Evolutionary conservation across 2,113 vertebrate genomes (phyloP).

Genomic region (Bungarus multicinctus): DNA sequence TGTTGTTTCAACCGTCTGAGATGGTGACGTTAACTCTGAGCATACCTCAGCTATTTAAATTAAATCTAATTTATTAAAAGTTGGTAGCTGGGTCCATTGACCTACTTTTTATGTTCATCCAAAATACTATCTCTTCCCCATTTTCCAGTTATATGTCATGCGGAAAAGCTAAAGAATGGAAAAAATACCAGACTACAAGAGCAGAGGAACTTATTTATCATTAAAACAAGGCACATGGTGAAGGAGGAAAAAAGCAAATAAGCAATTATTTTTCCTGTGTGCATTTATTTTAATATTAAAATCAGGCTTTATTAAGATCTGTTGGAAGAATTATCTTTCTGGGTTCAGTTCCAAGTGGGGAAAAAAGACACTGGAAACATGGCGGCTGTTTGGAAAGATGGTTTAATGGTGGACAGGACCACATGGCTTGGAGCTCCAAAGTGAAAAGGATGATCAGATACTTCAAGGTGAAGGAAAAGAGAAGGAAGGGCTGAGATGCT

Average conservation of each 20-base stretch:
- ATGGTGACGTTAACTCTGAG: not conserved
- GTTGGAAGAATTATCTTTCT: no score
- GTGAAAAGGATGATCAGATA: no score
- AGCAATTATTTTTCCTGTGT: not conserved
- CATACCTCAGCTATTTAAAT: not conserved
- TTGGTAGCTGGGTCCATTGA: not conserved
- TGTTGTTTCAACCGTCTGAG: not conserved
- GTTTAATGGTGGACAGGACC: no score
- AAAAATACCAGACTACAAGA: not conserved
- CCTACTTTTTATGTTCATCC: not conserved
- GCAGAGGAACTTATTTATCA: not conserved
- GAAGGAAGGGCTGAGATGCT: no score
- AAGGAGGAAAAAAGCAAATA: not conserved
- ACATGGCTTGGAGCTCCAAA: no score
- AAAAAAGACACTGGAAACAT: no score
- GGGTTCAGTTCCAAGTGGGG: no score
- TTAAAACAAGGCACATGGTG: not conserved
- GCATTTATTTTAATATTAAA: not conserved
- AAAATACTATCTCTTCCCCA: not conserved
- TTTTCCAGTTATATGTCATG: not conserved
- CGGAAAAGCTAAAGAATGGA: not conserved
- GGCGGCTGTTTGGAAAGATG: no score
- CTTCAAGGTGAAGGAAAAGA: no score
- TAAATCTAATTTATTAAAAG: not conserved
- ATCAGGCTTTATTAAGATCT: not conserved